Evolutionary conservation across 2,797 vertebrate genomes (phyloP).

Genomic region (Crypturellus tataupa): DNA sequence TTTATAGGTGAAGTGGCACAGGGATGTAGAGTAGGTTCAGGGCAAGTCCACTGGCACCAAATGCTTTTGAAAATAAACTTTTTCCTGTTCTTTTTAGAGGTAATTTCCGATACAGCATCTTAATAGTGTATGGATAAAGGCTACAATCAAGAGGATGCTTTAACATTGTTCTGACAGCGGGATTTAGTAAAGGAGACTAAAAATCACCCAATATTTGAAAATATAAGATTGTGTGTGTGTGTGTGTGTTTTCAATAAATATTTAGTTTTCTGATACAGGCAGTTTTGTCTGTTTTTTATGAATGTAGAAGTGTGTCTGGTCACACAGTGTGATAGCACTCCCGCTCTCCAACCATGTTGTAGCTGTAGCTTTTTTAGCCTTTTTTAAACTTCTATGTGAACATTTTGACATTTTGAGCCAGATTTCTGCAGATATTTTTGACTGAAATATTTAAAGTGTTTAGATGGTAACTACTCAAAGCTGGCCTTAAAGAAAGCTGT

Average conservation of each 20-base stretch:
- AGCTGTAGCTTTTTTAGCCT: background rate
- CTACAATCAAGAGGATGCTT: background rate
- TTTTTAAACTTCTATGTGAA: background rate
- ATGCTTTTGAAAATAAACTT: background rate
- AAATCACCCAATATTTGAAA: background rate
- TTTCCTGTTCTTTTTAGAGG: background rate
- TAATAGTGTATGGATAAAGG: background rate
- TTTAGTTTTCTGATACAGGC: background rate
- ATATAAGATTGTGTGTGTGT: background rate
- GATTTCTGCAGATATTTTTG: background rate
- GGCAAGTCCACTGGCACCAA: background rate
- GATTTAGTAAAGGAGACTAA: background rate
- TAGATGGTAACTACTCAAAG: background rate
- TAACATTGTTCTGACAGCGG: background rate
- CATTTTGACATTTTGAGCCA: background rate
- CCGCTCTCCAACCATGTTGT: background rate
- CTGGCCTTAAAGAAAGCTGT: background rate
- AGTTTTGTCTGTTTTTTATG: background rate
- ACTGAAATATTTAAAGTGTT: background rate
- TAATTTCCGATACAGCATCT: background rate
- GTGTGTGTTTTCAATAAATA: background rate
- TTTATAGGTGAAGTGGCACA: background rate
- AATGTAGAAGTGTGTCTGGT: background rate
- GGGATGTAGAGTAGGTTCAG: background rate
- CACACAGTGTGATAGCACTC: background rate